Conservation (phyloP, 2,113 vertebrate species). For the Dipodomys spectabilis region DNA sequence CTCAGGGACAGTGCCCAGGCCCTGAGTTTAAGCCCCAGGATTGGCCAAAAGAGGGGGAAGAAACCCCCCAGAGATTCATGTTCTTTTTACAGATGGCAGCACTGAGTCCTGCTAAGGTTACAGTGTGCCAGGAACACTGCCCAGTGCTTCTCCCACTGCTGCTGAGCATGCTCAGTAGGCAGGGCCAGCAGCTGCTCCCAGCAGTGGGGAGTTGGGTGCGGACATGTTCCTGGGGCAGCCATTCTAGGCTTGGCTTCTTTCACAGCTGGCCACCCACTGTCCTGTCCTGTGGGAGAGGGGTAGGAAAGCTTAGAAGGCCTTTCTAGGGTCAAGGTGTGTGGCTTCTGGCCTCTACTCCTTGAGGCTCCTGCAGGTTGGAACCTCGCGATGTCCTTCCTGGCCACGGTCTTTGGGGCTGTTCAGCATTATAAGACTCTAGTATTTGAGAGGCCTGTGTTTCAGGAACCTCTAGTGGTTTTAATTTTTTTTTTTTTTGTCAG, state of each 20-base stretch:
- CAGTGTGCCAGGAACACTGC: too few relatives aligned
- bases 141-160: too few relatives aligned
- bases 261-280: accelerated
- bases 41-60: too few relatives aligned
- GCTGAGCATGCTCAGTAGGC: too few relatives aligned
- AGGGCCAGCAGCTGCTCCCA: not conserved
- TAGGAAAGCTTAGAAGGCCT: not conserved
- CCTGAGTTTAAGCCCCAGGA: too few relatives aligned
- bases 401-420: not conserved
- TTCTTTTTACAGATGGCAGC: not conserved
- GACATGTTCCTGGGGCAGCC: accelerated
- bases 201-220: not conserved
- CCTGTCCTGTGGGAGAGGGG: not conserved
- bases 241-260: not conserved
- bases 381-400: not conserved
- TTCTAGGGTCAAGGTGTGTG: too few relatives aligned
- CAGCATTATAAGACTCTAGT: not conserved
- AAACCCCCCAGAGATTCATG: too few relatives aligned
- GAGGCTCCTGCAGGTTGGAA: not conserved
- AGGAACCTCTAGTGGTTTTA: too few relatives aligned
- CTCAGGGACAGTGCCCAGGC: too few relatives aligned
- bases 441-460: not conserved
- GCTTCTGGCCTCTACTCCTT: not conserved
- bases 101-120: not conserved
- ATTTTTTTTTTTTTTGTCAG: too few relatives aligned